Evolutionary conservation across 2,113 vertebrate species (phyloP), one percentile per base, ranked within the genome.

Genomic region (Hymenochirus boettgeri): DNA sequence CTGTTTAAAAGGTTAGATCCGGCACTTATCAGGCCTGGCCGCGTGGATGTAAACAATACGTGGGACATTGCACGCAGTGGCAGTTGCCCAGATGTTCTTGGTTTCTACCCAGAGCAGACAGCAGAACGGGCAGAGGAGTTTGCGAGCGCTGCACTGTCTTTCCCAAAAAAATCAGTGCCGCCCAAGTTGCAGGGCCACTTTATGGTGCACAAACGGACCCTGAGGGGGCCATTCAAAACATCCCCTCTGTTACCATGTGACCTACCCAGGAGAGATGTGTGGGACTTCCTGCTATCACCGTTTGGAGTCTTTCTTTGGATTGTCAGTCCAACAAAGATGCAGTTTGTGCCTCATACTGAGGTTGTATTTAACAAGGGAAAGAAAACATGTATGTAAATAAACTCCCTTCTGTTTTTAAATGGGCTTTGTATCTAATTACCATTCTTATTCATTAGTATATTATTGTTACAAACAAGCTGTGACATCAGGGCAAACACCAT

Each of bases 171-270:
- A 18, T 83, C 98, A 76, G 99, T 95, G 0, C 89, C 96, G 1
- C 96, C 96, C n/a, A 93, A 96, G 75, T 89, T 98, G 22, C 96
- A 99, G 73, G 96, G 96, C 61, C 89, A 99, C 76, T 94, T 99
- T 67, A 92, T 99, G 89, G 71, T 96, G 39, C 88, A 93, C 80
- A 99, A 84, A 80, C 42, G 1, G 94, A 99, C 70, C 86, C 96
- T 0, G 46, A 22, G 1, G 90, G 86, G 47, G 89, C 93, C 19
- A 87, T 91, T 71, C 67, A 83, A 52, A 89, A 91, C 22, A 61
- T 91, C 51, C 47, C 1, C 7, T 82, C 71, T 51, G 77, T 62
- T 70, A 67, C 62, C 42, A 46, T 9, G 19, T 86, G 75, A 86
- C 8, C 13, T 7, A 7, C 33, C 33, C n/a, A n/a, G 15, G 6